phyloP scores from a whole-genome alignment of 2,888 invertebrate genomes.

The Cynaeus angustus region DNA sequence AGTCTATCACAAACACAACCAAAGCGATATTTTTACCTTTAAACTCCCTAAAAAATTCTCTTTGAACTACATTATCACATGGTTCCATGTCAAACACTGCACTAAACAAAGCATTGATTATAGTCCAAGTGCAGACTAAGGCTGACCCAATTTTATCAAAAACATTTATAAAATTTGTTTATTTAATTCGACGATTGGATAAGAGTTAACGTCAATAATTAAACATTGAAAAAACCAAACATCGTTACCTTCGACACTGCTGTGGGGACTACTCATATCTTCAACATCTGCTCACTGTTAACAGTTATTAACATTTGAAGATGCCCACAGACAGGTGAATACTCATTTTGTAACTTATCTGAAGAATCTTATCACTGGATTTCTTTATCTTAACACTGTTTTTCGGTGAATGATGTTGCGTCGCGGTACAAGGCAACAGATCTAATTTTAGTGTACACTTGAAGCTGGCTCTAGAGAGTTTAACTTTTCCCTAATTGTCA shows the following conservation, averaged over 20 bases:
- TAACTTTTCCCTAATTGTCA: not conserved
- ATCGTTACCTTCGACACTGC: conserved; percentile 19
- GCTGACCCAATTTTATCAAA: conserved; percentile 29
- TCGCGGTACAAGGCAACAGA: conserved; percentile 9
- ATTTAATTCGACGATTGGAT: conserved; percentile 13
- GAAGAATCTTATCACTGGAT: conserved; percentile 26
- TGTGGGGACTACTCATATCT: conserved; percentile 20
- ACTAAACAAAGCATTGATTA: not conserved
- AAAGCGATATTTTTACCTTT: no score
- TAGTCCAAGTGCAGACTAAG: conserved; percentile 12
- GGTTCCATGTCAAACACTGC: conserved; percentile 21
- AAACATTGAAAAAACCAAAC: conserved; percentile 22
- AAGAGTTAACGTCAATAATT: conserved; percentile 15
- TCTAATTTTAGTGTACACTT: conserved; percentile 33
- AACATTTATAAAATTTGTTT: conserved; percentile 28
- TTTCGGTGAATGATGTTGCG: conserved; percentile 1
- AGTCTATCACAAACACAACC: no score
- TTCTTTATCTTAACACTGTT: conserved; percentile 24
- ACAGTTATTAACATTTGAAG: conserved; percentile 23
- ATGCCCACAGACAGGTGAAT: conserved; percentile 8
- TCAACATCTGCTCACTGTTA: not conserved
- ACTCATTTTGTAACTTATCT: conserved; percentile 19
- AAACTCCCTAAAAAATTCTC: no score
- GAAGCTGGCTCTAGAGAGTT: not conserved
- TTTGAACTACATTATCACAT: conserved; percentile 10